phyloP scores from a whole-genome alignment of 2,113 vertebrate species.

The Chlorodrepanis virens region DNA sequence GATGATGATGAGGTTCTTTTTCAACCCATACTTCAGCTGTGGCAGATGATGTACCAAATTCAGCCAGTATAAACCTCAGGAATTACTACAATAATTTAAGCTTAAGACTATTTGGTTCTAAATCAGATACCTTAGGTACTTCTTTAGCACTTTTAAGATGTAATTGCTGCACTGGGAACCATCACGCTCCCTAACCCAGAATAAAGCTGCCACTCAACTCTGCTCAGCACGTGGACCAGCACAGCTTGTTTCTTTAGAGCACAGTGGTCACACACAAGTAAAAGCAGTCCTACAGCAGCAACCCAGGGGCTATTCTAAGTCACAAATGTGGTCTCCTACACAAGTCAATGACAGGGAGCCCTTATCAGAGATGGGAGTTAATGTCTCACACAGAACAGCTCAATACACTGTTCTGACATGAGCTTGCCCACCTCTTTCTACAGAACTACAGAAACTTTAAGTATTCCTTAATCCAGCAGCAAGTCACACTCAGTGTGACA shows the following conservation, averaged over 20 bases:
- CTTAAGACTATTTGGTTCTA: neutral
- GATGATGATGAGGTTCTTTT: neutral
- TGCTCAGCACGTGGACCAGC: neutral
- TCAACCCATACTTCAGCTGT: neutral
- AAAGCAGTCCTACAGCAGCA: neutral
- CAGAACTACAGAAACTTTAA: neutral
- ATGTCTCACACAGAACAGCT: accelerated
- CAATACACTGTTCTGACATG: neutral
- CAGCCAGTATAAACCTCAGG: neutral
- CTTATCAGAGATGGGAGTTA: neutral
- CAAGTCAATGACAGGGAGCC: neutral
- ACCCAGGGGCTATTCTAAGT: neutral
- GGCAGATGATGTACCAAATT: neutral
- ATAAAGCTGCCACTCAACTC: neutral
- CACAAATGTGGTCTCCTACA: neutral
- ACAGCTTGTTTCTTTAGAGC: neutral
- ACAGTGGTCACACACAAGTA: neutral
- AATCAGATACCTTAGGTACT: neutral
- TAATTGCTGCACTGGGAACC: neutral
- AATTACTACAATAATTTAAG: neutral
- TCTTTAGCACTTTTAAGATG: neutral
- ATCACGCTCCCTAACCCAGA: neutral
- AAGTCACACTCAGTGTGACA: neutral
- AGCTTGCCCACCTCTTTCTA: neutral
- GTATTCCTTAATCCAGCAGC: neutral